Percentiles rank a stretch among this genome's conserved stretches.
Conservation (phyloP, 2,888 invertebrate genomes). For the Metallyticus violacea region DNA sequence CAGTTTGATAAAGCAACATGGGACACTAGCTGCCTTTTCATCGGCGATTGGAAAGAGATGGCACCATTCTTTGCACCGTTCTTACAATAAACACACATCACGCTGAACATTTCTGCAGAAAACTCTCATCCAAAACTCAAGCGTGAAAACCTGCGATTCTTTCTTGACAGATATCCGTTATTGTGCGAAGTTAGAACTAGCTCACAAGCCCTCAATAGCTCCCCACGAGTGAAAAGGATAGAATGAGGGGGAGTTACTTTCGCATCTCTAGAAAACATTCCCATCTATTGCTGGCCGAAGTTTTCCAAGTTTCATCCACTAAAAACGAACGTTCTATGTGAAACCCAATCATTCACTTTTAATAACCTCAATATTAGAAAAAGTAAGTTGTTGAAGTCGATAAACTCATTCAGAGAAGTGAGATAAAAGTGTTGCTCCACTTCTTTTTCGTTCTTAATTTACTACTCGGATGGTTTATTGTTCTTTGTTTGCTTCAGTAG, state of each 20-base stretch:
- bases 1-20: too few species aligned
- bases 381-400: too few species aligned
- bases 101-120: not conserved
- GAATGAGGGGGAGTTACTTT: not conserved
- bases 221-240: not conserved
- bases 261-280: not conserved
- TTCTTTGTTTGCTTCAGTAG: too few species aligned
- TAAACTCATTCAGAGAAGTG: too few species aligned
- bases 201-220: too few species aligned
- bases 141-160: not conserved
- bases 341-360: not conserved
- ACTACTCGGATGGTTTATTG: too few species aligned
- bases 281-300: not conserved
- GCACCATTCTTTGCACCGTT: too few species aligned
- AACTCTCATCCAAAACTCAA: not conserved
- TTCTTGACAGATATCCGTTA: not conserved
- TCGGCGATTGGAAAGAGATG: not conserved
- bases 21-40: too few species aligned
- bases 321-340: not conserved
- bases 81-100: not conserved
- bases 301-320: not conserved
- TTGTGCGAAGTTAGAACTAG: not conserved
- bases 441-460: too few species aligned
- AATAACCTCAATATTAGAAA: too few species aligned
- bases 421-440: too few species aligned